A percentile compares a stretch with the other conserved stretches of the same genome.
Evolutionary conservation across 23 tunicate species (phyloP).

Genomic region (Styela clava): DNA sequence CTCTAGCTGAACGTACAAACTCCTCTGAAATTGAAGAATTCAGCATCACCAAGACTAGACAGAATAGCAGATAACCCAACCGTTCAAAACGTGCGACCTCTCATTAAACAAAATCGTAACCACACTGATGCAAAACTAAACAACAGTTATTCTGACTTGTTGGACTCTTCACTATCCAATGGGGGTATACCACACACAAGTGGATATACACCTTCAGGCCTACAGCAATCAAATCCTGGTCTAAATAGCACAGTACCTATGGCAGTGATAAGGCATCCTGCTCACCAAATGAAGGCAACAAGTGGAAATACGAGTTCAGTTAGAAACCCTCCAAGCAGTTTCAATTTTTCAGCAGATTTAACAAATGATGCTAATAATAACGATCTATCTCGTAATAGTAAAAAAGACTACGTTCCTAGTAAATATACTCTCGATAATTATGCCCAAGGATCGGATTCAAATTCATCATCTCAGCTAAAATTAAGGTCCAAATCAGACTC

Average conservation of each 20-base stretch:
- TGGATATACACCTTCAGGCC: constrained; percentile 59
- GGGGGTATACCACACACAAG: neutral
- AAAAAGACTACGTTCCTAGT: neutral
- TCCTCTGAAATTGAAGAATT: constrained; percentile 44
- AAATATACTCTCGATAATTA: neutral
- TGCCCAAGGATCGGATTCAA: neutral
- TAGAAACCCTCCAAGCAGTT: neutral
- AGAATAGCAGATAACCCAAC: constrained; percentile 31
- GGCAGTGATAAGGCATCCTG: constrained; percentile 32
- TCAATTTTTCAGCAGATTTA: neutral
- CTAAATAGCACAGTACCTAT: neutral
- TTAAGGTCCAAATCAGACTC: neutral
- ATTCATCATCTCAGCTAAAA: neutral
- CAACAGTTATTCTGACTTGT: constrained; percentile 6
- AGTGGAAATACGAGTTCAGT: neutral
- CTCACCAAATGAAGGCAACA: constrained; percentile 23
- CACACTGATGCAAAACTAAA: constrained; percentile 1
- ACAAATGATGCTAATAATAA: neutral
- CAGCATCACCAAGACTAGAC: constrained; percentile 66
- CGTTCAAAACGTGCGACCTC: constrained; percentile 45
- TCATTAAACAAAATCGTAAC: constrained; percentile 25
- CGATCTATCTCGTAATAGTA: neutral
- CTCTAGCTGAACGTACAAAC: constrained; percentile 30
- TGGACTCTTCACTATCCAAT: constrained; percentile 10
- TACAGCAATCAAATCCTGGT: constrained; percentile 23